Evolutionary conservation across 1,140 invertebrate species (phyloP).

Genomic region (Drosophila burlai): DNA sequence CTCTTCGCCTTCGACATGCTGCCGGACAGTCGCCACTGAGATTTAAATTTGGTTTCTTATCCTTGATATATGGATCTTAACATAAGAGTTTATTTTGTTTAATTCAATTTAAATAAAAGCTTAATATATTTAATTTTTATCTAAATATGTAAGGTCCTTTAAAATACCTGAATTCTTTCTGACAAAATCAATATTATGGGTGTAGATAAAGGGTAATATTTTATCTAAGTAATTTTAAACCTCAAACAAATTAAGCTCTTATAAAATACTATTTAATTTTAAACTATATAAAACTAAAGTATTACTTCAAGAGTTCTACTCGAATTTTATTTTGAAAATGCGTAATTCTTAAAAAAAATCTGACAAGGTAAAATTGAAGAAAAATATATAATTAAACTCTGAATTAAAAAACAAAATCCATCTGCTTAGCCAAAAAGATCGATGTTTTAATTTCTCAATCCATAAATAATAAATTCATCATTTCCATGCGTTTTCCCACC

Average conservation of each 20-base stretch:
- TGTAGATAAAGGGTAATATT: too few species aligned
- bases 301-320: background rate
- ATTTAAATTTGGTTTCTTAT: background rate
- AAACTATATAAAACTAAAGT: too few species aligned
- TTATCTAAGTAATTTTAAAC: too few species aligned
- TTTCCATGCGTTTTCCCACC: background rate
- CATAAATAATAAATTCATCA: background rate
- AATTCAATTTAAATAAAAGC: too few species aligned
- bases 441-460: background rate
- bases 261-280: too few species aligned
- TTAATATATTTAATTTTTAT: too few species aligned
- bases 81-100: background rate
- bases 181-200: too few species aligned
- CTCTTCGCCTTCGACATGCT: conserved; percentile 27
- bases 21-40: conserved; percentile 13
- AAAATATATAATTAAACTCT: background rate
- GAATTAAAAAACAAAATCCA: background rate
- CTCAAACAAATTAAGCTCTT: too few species aligned
- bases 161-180: too few species aligned
- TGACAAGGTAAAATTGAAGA: background rate
- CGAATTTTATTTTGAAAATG: background rate
- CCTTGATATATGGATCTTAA: background rate
- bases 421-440: rapidly evolving
- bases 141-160: too few species aligned
- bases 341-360: background rate